phyloP scores from a whole-genome alignment of 2,113 vertebrate species.

The Saguinus imperator region DNA sequence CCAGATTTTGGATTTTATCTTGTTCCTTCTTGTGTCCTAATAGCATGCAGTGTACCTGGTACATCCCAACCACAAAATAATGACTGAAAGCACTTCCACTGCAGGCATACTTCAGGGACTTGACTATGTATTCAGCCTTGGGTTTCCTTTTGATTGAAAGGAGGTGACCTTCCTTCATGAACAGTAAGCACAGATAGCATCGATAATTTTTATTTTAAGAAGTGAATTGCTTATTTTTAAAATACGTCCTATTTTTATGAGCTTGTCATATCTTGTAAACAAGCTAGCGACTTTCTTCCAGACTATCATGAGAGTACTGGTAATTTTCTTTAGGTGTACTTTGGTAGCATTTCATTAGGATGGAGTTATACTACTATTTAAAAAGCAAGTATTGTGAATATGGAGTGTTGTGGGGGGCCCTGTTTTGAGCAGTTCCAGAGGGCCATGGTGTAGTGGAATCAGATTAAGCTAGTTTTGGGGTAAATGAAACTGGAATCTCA shows the following conservation, averaged over 20 bases:
- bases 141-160: background rate
- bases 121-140: too few species aligned
- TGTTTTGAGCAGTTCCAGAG: background rate
- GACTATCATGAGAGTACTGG: background rate
- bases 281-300: background rate
- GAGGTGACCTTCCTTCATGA: background rate
- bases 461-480: background rate
- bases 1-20: too few species aligned
- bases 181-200: background rate
- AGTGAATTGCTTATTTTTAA: background rate
- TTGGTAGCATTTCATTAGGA: background rate
- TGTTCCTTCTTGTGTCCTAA: too few species aligned
- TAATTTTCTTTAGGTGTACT: background rate
- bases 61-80: background rate
- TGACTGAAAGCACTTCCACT: background rate
- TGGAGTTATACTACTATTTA: accelerated
- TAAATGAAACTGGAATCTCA: background rate
- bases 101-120: too few species aligned
- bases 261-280: background rate
- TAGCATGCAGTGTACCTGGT: accelerated
- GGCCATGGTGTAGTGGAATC: background rate
- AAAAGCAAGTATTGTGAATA: background rate
- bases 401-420: background rate
- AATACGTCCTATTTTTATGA: background rate
- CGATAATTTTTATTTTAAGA: background rate